phyloP scores from a whole-genome alignment of 2,113 vertebrate genomes.

The Spilogale gracilis region DNA sequence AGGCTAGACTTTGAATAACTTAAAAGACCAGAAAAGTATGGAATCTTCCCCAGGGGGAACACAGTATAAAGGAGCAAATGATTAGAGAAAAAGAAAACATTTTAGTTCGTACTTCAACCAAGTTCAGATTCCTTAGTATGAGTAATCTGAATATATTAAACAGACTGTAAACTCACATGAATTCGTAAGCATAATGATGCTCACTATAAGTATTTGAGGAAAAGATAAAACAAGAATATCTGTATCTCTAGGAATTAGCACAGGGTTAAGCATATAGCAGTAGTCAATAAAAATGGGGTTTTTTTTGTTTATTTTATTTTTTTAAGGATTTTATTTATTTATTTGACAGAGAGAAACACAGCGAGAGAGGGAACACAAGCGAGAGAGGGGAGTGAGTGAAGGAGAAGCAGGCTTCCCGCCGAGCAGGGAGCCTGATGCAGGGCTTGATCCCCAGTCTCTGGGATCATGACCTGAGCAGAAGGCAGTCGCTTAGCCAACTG shows the following conservation, averaged over 20 bases:
- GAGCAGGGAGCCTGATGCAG: too few relatives aligned
- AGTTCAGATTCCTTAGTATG: slow-evolving; percentile 47
- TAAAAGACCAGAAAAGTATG: slow-evolving; percentile 53
- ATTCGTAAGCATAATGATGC: not conserved
- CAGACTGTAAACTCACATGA: slow-evolving; percentile 5
- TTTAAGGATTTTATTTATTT: too few relatives aligned
- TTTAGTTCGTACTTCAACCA: not conserved
- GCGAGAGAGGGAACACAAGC: too few relatives aligned
- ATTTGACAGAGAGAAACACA: too few relatives aligned
- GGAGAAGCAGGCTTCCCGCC: too few relatives aligned
- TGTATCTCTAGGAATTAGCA: not conserved
- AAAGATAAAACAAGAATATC: not conserved
- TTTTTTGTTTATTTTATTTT: too few relatives aligned
- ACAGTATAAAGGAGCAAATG: not conserved
- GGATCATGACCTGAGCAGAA: too few relatives aligned
- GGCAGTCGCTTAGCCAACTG: too few relatives aligned
- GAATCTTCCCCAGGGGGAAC: not conserved
- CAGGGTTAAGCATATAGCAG: not conserved
- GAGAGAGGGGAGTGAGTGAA: too few relatives aligned
- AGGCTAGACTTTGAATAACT: slow-evolving; percentile 26
- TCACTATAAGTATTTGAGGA: not conserved
- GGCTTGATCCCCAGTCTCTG: too few relatives aligned
- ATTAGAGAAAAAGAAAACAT: slow-evolving; percentile 42
- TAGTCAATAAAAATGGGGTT: slow-evolving; percentile 4
- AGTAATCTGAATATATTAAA: slow-evolving; percentile 48